These are phyloP conservation scores for Drosophila ficusphila DNA, from an alignment of 1,140 invertebrate genomes.

Conservation along the genomic window DNA sequence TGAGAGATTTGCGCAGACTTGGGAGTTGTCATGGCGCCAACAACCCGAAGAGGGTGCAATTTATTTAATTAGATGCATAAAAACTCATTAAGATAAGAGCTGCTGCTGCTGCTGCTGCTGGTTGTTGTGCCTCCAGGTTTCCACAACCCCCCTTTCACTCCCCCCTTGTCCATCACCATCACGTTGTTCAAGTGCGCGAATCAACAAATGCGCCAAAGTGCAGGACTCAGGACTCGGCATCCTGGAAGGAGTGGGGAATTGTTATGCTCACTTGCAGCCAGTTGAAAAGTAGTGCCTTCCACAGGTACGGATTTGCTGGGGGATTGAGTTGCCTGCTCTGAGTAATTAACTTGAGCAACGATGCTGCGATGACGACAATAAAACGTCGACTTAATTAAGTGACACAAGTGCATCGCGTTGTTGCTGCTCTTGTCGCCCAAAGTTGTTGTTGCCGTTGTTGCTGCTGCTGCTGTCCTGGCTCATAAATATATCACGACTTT, in stretches of 20 bases:
- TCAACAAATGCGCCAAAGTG: conserved; percentile 81
- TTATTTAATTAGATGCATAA: conserved; percentile 84
- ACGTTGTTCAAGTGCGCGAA: conserved; percentile 75
- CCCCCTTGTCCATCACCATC: background rate
- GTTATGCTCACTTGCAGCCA: conserved; percentile 79
- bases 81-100: conserved; percentile 83
- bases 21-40: conserved; percentile 68
- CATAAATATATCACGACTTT: conserved; percentile 14
- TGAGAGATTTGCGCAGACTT: conserved; percentile 34
- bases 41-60: conserved; percentile 65
- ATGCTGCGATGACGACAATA: conserved; percentile 64
- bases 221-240: conserved; percentile 35
- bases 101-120: conserved; percentile 31
- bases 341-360: conserved; percentile 80
- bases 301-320: conserved; percentile 27
- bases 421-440: conserved; percentile 23
- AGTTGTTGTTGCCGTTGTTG: conserved; percentile 24
- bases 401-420: conserved; percentile 70
- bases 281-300: conserved; percentile 59
- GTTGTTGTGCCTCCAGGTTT: conserved; percentile 9
- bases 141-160: background rate
- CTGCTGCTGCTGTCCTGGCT: background rate
- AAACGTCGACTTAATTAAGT: conserved; percentile 79
- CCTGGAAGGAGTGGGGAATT: conserved; percentile 58
- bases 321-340: conserved; percentile 24